Conservation (phyloP, 2,888 invertebrate species). For the Clepsis dumicolana region DNA sequence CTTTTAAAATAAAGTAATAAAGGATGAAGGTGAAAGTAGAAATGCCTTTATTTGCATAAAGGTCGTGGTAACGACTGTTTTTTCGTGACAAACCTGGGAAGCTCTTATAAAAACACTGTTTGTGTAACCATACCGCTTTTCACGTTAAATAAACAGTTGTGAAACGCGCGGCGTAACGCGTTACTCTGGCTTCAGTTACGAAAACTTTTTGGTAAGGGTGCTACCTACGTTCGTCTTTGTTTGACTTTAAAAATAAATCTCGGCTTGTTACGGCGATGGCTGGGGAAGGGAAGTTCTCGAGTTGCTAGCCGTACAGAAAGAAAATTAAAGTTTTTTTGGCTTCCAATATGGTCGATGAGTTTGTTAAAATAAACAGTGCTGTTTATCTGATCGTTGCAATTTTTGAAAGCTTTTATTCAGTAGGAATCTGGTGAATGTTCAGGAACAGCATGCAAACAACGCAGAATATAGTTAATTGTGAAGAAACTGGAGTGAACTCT, state of each 20-base stretch:
- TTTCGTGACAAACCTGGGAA: constrained; percentile 20
- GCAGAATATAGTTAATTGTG: too few relatives aligned
- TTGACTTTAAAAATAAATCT: constrained; percentile 9
- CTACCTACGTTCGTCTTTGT: neutral
- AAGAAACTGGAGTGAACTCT: too few relatives aligned
- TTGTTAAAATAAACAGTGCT: neutral
- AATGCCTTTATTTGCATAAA: constrained; percentile 7
- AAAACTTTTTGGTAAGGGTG: constrained; percentile 24
- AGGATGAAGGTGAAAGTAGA: neutral
- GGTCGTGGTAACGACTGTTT: constrained; percentile 1
- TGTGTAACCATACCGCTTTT: constrained; percentile 15
- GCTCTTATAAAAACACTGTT: constrained; percentile 25
- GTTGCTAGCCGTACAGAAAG: neutral
- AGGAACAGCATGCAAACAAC: too few relatives aligned
- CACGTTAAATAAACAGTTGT: constrained; percentile 33
- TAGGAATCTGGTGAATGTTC: too few relatives aligned
- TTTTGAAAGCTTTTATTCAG: too few relatives aligned
- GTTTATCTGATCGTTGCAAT: too few relatives aligned
- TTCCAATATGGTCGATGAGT: neutral
- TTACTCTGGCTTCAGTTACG: constrained; percentile 15
- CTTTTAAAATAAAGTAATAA: neutral
- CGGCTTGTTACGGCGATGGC: neutral
- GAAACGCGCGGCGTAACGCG: constrained; percentile 11
- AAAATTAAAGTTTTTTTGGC: neutral
- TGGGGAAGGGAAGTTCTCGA: neutral